phyloP scores from a whole-genome alignment of 2,888 invertebrate species.

The Dryobotodes eremita region DNA sequence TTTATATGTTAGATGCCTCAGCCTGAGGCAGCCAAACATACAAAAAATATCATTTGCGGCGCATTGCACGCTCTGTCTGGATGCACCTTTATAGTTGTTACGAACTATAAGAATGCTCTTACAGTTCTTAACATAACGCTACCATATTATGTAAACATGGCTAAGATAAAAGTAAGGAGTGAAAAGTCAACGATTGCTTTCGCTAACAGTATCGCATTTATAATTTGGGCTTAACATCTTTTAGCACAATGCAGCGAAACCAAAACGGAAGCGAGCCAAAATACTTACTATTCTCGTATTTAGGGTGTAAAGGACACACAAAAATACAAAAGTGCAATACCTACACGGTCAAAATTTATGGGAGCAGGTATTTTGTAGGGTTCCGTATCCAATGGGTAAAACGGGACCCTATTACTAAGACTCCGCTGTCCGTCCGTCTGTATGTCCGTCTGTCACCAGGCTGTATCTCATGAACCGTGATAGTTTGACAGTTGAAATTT shows the following conservation, averaged over 20 bases:
- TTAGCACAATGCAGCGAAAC: constrained; percentile 33
- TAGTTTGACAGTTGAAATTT: no score
- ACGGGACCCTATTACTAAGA: no score
- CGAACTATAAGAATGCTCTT: neutral
- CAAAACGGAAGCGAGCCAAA: constrained; percentile 4
- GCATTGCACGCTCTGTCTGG: no score
- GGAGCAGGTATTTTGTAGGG: no score
- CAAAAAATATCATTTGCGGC: no score
- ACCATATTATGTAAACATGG: neutral
- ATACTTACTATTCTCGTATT: neutral
- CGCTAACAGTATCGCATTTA: constrained; percentile 19
- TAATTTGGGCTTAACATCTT: neutral
- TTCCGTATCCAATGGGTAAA: no score
- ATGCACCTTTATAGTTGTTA: no score
- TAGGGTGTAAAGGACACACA: neutral
- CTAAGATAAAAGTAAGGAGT: neutral
- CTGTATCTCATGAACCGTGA: no score
- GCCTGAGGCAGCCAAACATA: neutral
- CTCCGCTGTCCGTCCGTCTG: no score
- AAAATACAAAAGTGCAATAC: neutral
- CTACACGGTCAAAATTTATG: neutral
- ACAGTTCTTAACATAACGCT: neutral
- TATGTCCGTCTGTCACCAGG: no score
- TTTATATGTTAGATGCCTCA: neutral
- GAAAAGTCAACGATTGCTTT: neutral